Evolutionary conservation across 2,797 vertebrate species (phyloP).

Genomic region (Trachops cirrhosus): DNA sequence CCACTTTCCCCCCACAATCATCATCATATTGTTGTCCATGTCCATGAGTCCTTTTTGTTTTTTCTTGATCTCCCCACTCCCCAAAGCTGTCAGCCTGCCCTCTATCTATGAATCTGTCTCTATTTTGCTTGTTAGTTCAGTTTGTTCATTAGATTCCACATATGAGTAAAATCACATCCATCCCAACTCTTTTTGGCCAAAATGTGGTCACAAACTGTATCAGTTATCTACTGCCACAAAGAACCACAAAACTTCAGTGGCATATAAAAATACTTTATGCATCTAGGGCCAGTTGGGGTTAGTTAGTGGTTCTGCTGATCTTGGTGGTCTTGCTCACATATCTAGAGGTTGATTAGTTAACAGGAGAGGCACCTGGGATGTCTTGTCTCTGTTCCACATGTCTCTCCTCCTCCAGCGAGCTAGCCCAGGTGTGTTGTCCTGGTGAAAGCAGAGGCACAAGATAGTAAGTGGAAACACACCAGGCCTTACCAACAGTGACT

Average conservation of each 20-base stretch:
- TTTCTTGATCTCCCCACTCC: no score
- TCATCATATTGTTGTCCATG: no score
- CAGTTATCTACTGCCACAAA: background rate
- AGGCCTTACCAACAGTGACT: background rate
- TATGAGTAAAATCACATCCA: background rate
- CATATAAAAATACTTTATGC: background rate
- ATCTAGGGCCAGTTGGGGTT: background rate
- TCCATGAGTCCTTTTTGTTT: no score
- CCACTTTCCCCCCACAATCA: no score
- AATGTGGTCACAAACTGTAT: background rate
- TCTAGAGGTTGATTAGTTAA: background rate
- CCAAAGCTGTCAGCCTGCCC: no score
- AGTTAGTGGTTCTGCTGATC: background rate
- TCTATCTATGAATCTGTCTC: no score
- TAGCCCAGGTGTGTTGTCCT: background rate
- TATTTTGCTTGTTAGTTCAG: no score
- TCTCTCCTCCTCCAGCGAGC: background rate
- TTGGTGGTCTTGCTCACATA: background rate
- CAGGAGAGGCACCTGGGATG: background rate
- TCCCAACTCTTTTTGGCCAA: background rate
- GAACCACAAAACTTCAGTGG: background rate
- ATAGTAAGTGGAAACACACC: background rate
- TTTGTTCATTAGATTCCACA: no score
- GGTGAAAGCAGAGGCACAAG: background rate
- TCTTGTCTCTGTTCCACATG: fast-evolving